Percentiles rank a stretch among this genome's conserved stretches.
phyloP scores from a whole-genome alignment of 2,113 vertebrate genomes.

The Menidia beryllina region DNA sequence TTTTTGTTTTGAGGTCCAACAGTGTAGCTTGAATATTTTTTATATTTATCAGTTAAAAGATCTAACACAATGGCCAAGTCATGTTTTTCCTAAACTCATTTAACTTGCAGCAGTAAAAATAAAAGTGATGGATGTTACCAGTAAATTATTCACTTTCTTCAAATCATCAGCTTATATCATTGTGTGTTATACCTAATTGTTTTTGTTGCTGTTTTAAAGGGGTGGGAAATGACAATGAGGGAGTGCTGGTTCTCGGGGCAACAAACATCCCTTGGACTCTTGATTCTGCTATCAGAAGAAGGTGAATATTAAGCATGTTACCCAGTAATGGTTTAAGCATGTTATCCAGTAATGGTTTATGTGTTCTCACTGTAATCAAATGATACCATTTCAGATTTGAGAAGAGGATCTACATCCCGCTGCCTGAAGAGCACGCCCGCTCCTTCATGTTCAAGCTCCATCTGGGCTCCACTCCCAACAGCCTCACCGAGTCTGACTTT shows the following conservation, averaged over 20 bases:
- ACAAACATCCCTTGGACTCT: slow-evolving; percentile 99
- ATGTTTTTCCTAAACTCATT: no score
- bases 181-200: background rate
- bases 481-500: slow-evolving; percentile 87
- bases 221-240: slow-evolving; percentile 95
- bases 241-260: slow-evolving; percentile 95
- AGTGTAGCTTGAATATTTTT: no score
- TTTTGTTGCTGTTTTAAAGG: slow-evolving; percentile 76
- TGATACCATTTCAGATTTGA: slow-evolving; percentile 87
- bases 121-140: no score
- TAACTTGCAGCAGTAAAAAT: no score
- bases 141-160: background rate
- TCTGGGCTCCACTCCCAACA: slow-evolving; percentile 89
- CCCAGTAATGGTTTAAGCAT: background rate
- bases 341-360: background rate
- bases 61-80: no score
- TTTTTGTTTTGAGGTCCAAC: no score
- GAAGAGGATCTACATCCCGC: slow-evolving; percentile 97
- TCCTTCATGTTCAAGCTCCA: slow-evolving; percentile 95
- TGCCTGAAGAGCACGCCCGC: slow-evolving; percentile 94
- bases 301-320: no score
- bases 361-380: slow-evolving; percentile 28
- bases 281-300: slow-evolving; percentile 96
- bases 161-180: background rate
- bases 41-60: no score